Base-by-base conservation (phyloP, 1,140 invertebrate species). In the Drosophila rhopaloa region DNA sequence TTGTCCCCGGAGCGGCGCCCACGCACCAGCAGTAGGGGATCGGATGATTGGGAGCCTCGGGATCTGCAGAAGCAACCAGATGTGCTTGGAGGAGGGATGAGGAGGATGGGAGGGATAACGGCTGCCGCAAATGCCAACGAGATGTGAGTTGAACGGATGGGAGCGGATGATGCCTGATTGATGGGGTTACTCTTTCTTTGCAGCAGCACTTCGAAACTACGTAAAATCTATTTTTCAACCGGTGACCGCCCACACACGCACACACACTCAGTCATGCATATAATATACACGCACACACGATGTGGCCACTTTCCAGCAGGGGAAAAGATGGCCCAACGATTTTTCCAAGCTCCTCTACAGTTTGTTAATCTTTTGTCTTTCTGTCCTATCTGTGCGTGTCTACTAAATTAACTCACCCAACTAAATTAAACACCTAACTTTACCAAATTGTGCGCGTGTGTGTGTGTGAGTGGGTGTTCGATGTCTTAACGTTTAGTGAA, bases 1-100 rank as follows among this genome's bases (percentile, higher is more conserved):
- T 93, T 79, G 91, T 93, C 65, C 93, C 93, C 1, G 91, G 77
- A 38, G 77, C 74, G 13, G 46, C 61, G 51, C 65, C 77, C 43
- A 56, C 60, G 5, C 79, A 27, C 29, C 57, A 43, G 2, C 61
- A 67, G 27, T 48, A 48, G 27, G 47, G 19, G 0, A 10, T 32
- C 63, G 59, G 75, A 11, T 16, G 9, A 41, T 16, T 10, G 13
- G 19, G 16, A 55, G n/a, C 16, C 32, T 5, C 29, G 29, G 4
- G 59, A 61, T 13, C 38, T 10, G 37, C 11, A 44, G 38, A 14
- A 37, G 29, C 40, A 35, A 7, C n/a, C 16, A 10, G 9, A 4
- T 19, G n/a, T 19, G 24, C 2, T 11, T 27, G 46, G n/a, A 41
- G 40, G 40, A 41, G n/a, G 40, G 2, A 8, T 7, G 14, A 16